Conservation (phyloP, 2,113 vertebrate genomes). For the Indicator maculatus region DNA sequence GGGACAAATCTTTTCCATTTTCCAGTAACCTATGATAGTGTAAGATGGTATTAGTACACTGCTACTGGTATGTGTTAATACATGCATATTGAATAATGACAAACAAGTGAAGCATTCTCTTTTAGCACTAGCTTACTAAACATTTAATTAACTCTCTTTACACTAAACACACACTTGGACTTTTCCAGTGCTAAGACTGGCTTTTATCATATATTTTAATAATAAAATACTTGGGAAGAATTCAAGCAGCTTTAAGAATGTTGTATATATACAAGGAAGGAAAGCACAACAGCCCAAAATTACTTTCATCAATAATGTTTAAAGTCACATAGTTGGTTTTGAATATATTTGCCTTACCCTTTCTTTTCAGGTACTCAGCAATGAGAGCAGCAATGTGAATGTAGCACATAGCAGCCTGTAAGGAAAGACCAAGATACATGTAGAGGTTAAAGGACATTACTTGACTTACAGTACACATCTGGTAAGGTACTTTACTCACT, state of each 20-base stretch:
- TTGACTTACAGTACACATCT: not conserved
- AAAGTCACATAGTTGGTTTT: not conserved
- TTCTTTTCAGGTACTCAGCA: slow-evolving; percentile 95
- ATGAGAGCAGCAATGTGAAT: slow-evolving; percentile 98
- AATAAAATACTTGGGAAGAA: not conserved
- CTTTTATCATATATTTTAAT: not conserved
- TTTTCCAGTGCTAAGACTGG: not conserved
- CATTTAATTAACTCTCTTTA: slow-evolving; percentile 7
- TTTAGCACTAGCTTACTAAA: slow-evolving; percentile 24
- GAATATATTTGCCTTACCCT: slow-evolving; percentile 80
- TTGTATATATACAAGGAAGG: not conserved
- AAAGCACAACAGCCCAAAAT: not conserved
- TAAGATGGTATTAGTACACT: slow-evolving; percentile 79
- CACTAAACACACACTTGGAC: not conserved
- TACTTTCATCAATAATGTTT: not conserved
- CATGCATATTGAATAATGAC: slow-evolving; percentile 67
- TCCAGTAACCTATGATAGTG: slow-evolving; percentile 97
- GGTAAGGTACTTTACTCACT: not conserved
- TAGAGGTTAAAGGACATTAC: not conserved
- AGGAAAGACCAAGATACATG: not conserved
- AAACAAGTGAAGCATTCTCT: slow-evolving; percentile 38
- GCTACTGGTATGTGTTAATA: slow-evolving; percentile 73
- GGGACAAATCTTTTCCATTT: slow-evolving; percentile 93
- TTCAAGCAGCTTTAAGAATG: slow-evolving; percentile 14
- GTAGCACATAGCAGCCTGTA: slow-evolving; percentile 97